phyloP scores from a whole-genome alignment of 2,797 vertebrate genomes.

The Iguana delicatissima region DNA sequence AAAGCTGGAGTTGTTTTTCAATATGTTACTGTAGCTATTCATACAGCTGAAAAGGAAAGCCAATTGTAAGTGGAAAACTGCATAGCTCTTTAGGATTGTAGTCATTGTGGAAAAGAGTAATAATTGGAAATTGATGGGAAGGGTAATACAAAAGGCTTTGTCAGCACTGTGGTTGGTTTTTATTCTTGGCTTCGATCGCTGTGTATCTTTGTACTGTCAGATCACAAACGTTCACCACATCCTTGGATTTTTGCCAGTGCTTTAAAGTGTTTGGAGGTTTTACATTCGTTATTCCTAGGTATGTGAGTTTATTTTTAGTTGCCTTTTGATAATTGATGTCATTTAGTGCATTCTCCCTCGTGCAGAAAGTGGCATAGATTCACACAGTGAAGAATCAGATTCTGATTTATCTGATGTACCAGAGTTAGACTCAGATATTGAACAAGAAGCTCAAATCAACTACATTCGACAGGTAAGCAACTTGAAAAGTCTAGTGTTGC shows the following conservation, averaged over 20 bases:
- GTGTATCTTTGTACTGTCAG: constrained; percentile 23
- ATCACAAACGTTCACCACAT: constrained; percentile 21
- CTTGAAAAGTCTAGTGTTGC: neutral
- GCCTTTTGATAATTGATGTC: constrained; percentile 4
- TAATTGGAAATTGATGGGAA: neutral
- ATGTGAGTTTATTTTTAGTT: neutral
- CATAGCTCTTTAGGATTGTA: neutral
- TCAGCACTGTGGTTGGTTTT: neutral
- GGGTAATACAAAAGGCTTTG: neutral
- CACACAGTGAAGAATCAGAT: constrained; percentile 92
- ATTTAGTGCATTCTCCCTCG: constrained; percentile 28
- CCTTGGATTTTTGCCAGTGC: constrained; percentile 20
- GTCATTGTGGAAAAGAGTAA: neutral
- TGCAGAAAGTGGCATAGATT: constrained; percentile 90
- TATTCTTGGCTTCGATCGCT: neutral
- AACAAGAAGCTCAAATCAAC: constrained; percentile 96
- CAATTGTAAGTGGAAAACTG: neutral
- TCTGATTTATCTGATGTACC: constrained; percentile 89
- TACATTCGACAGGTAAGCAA: constrained; percentile 92
- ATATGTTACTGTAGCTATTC: neutral
- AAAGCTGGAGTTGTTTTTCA: neutral
- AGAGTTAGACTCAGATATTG: constrained; percentile 96
- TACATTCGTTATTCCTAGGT: constrained; percentile 26
- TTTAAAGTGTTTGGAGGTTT: constrained; percentile 20
- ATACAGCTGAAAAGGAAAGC: neutral